Percentiles rank a stretch among this genome's conserved stretches.
phyloP scores from a whole-genome alignment of 1,140 invertebrate genomes.

The Bombus cullumanus region DNA sequence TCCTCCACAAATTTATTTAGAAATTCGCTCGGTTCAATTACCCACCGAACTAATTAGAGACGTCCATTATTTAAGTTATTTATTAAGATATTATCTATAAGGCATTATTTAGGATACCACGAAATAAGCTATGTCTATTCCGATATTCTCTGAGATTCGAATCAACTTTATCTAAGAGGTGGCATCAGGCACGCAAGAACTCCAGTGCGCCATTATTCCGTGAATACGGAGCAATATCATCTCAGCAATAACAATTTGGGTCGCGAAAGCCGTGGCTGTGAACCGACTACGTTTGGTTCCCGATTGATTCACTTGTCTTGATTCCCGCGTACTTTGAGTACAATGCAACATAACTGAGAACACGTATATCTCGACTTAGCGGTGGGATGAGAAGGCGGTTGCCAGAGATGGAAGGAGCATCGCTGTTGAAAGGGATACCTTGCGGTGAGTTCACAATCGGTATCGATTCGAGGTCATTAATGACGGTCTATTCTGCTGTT shows the following conservation, averaged over 20 bases:
- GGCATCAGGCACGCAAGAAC: background rate
- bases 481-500: background rate
- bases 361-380: background rate
- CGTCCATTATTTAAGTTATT: background rate
- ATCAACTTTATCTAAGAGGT: background rate
- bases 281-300: background rate
- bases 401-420: background rate
- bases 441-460: slow-evolving; percentile 25
- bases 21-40: background rate
- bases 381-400: background rate
- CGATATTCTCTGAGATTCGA: background rate
- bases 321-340: background rate
- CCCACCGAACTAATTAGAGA: background rate
- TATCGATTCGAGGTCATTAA: slow-evolving; percentile 41
- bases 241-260: slow-evolving; percentile 40
- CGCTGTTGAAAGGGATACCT: slow-evolving; percentile 7
- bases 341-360: background rate
- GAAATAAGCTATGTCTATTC: background rate
- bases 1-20: too few species aligned
- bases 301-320: slow-evolving; percentile 13
- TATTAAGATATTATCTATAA: too few species aligned
- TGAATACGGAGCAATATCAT: slow-evolving; percentile 5
- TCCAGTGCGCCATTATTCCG: background rate
- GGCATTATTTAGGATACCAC: too few species aligned
- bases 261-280: slow-evolving; percentile 11